These are phyloP conservation scores for Rhamnusium bicolor DNA, from an alignment of 2,888 invertebrate species.

Conservation along the genomic window DNA sequence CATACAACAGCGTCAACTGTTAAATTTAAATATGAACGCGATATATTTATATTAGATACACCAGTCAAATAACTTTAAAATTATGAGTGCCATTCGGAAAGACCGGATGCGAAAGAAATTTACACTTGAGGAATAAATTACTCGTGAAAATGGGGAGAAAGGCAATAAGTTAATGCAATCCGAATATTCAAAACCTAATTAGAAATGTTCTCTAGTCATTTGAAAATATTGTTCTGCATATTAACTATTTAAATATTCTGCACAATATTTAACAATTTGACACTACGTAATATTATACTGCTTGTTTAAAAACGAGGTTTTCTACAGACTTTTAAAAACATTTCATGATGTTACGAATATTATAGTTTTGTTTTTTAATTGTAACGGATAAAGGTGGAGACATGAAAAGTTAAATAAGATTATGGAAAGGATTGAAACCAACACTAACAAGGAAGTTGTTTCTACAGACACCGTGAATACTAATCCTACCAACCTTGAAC, in stretches of 20 bases:
- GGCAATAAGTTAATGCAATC: conserved; percentile 48
- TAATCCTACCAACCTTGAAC: too few relatives aligned
- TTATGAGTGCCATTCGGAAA: conserved; percentile 38
- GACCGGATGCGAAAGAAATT: conserved; percentile 35
- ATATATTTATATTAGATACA: conserved; percentile 49
- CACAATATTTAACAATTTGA: too few relatives aligned
- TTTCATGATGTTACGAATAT: too few relatives aligned
- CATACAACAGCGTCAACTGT: conserved; percentile 53
- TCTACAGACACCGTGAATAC: too few relatives aligned
- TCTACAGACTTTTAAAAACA: too few relatives aligned
- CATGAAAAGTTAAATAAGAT: too few relatives aligned
- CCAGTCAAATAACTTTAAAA: conserved; percentile 33
- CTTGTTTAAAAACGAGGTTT: too few relatives aligned
- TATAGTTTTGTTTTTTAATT: too few relatives aligned
- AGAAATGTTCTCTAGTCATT: conserved; percentile 45
- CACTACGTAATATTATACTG: too few relatives aligned
- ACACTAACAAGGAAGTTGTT: too few relatives aligned
- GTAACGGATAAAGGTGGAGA: too few relatives aligned
- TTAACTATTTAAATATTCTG: conserved; percentile 29
- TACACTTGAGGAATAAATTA: conserved; percentile 47
- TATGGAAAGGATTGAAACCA: too few relatives aligned
- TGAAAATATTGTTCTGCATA: conserved; percentile 44
- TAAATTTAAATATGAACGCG: conserved; percentile 53
- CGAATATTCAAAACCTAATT: conserved; percentile 48
- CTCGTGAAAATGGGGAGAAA: conserved; percentile 42